These are phyloP conservation scores for Patiria pectinifera DNA, from an alignment of 53 echinoderm and acorn worm species.

Conservation along the genomic window DNA sequence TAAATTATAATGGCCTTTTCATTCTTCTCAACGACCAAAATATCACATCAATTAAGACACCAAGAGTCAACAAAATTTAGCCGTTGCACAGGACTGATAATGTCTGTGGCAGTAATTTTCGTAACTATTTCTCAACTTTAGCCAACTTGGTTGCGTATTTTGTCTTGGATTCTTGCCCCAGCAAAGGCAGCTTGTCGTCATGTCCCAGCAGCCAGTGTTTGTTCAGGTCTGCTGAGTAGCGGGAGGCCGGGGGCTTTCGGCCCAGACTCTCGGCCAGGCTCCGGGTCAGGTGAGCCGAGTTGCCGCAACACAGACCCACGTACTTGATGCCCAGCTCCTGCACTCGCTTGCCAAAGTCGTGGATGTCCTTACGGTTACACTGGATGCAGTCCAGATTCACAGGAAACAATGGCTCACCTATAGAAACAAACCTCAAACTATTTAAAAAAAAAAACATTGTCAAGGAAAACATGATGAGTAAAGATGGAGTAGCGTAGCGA, in stretches of 20 bases:
- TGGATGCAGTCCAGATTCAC: constrained; percentile 76
- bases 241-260: constrained; percentile 74
- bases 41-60: no score
- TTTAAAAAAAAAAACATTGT: neutral
- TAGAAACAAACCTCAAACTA: neutral
- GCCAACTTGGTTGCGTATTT: neutral
- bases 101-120: neutral
- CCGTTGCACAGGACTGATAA: no score
- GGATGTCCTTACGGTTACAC: constrained; percentile 66
- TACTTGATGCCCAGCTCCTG: constrained; percentile 80
- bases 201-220: constrained; percentile 70
- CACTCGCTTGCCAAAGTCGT: constrained; percentile 74
- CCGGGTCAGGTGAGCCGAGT: constrained; percentile 87
- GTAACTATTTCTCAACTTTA: neutral
- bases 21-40: no score
- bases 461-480: neutral
- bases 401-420: constrained; percentile 80
- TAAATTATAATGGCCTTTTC: no score
- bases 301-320: constrained; percentile 95
- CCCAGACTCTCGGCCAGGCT: constrained; percentile 86
- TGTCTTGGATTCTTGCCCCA: neutral
- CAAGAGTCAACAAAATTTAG: no score
- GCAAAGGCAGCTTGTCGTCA: constrained; percentile 3
- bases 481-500: neutral
- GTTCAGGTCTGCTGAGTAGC: constrained; percentile 77